Percentiles rank a stretch among this genome's conserved stretches.
Evolutionary conservation across 2,888 invertebrate genomes (phyloP).

Genomic region (Oeneis ivallda): DNA sequence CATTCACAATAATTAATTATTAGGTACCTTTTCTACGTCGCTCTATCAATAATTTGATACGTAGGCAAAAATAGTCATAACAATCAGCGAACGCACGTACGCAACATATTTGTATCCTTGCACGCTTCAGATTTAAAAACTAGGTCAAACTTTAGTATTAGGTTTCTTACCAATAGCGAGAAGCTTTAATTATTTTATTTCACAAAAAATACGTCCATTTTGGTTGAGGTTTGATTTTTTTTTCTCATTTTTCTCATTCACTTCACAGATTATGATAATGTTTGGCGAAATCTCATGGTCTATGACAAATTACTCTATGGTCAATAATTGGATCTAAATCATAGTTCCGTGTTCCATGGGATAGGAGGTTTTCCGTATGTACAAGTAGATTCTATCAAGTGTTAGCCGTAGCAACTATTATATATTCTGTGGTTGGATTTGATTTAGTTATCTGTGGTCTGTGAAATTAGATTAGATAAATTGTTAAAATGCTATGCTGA

Average conservation of each 20-base stretch:
- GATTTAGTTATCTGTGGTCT: not conserved
- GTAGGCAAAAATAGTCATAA: slow-evolving; percentile 26
- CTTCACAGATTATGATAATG: not conserved
- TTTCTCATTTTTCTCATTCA: slow-evolving; percentile 26
- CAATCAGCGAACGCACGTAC: not conserved
- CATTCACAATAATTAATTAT: slow-evolving; percentile 20
- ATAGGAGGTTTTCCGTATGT: no score
- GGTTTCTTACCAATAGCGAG: slow-evolving; percentile 39
- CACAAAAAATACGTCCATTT: slow-evolving; percentile 72
- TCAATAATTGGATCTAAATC: no score
- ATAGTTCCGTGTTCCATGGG: no score
- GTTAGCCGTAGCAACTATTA: no score
- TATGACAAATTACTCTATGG: not conserved
- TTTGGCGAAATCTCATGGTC: not conserved
- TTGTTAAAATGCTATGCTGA: no score
- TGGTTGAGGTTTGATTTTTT: slow-evolving; percentile 56
- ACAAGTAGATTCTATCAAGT: no score
- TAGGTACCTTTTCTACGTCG: slow-evolving; percentile 27
- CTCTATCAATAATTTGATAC: slow-evolving; percentile 44
- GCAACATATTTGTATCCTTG: not conserved
- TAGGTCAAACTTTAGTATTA: slow-evolving; percentile 37
- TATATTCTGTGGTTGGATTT: not conserved
- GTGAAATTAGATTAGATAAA: not conserved
- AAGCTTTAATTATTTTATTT: slow-evolving; percentile 42
- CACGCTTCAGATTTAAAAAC: slow-evolving; percentile 19